Evolutionary conservation across 1,140 invertebrate genomes (phyloP).

Genomic region (Harlomillsia oculata): DNA sequence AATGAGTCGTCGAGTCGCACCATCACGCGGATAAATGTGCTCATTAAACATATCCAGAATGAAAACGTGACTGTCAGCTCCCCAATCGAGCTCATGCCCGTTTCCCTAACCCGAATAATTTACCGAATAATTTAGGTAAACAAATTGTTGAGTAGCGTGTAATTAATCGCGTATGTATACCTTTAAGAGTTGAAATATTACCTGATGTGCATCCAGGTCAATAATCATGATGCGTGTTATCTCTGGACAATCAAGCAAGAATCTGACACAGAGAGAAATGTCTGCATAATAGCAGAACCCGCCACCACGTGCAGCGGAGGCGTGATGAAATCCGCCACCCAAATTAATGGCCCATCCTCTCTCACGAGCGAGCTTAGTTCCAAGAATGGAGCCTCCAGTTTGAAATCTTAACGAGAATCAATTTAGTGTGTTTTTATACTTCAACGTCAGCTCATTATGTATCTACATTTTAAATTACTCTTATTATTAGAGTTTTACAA

Average conservation of each 20-base stretch:
- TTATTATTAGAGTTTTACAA: too few species aligned
- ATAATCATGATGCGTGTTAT: slow-evolving; percentile 69
- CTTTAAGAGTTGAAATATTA: slow-evolving; percentile 35
- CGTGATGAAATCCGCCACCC: slow-evolving; percentile 82
- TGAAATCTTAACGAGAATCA: slow-evolving; percentile 50
- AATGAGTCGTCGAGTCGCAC: slow-evolving; percentile 61
- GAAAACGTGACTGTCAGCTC: slow-evolving; percentile 56
- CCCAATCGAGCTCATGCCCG: slow-evolving; percentile 72
- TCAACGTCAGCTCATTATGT: neutral
- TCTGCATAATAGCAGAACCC: slow-evolving; percentile 85
- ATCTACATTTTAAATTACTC: too few species aligned
- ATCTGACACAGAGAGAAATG: slow-evolving; percentile 64
- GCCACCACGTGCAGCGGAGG: slow-evolving; percentile 58
- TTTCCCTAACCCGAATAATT: slow-evolving; percentile 54
- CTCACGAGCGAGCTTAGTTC: slow-evolving; percentile 66
- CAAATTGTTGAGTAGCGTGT: neutral
- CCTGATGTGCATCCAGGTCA: slow-evolving; percentile 78
- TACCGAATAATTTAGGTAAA: neutral
- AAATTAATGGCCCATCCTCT: slow-evolving; percentile 79
- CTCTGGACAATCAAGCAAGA: slow-evolving; percentile 48
- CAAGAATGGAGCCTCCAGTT: slow-evolving; percentile 70
- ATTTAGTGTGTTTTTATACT: neutral
- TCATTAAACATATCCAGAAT: slow-evolving; percentile 81
- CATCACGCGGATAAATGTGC: slow-evolving; percentile 68
- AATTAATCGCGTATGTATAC: too few species aligned